Evolutionary conservation across 2,888 invertebrate species (phyloP).

Genomic region (Mactromeris polynyma): DNA sequence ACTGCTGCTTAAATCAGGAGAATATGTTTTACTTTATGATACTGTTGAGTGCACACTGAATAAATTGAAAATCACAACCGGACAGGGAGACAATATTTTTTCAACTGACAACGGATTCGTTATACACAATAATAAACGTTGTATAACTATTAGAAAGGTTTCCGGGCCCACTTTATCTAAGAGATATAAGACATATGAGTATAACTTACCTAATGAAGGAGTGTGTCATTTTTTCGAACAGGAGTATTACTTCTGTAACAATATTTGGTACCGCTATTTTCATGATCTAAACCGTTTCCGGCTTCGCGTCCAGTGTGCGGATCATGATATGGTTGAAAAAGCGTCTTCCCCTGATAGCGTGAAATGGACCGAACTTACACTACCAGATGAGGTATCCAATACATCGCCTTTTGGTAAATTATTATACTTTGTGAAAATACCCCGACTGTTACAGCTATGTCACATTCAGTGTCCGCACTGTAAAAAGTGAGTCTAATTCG

Average conservation of each 20-base stretch:
- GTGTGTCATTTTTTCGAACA: too few relatives aligned
- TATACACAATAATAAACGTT: constrained; percentile 24
- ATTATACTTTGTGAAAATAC: constrained; percentile 15
- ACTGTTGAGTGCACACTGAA: background rate
- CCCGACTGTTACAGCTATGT: constrained; percentile 29
- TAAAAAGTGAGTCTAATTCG: background rate
- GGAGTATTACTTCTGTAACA: background rate
- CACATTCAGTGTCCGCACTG: constrained; percentile 51
- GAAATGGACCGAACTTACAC: background rate
- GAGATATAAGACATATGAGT: background rate
- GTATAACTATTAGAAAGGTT: background rate
- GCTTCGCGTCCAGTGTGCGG: background rate
- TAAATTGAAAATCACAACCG: background rate
- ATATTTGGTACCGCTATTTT: constrained; percentile 32
- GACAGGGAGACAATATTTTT: background rate
- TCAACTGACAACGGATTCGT: constrained; percentile 35
- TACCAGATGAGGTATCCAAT: background rate
- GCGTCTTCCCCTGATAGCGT: background rate
- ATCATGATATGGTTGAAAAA: background rate
- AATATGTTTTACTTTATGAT: background rate
- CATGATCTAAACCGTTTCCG: background rate
- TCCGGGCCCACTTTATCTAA: constrained; percentile 7
- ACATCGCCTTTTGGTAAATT: too few relatives aligned
- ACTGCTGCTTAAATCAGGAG: background rate
- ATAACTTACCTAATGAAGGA: too few relatives aligned